phyloP scores from a whole-genome alignment of 2,888 invertebrate species.

The Macaria notata region DNA sequence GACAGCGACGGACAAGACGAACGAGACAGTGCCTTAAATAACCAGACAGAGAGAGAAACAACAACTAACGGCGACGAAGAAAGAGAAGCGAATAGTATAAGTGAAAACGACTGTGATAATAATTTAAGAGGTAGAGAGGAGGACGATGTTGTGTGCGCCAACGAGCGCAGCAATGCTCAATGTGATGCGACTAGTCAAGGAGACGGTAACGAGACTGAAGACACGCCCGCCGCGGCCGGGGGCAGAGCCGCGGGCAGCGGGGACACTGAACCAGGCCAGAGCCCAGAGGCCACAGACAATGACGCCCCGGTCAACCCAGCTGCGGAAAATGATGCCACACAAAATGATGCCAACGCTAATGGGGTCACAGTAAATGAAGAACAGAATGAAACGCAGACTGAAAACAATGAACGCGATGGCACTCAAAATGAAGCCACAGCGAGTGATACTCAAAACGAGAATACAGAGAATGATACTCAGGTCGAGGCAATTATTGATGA shows the following conservation, averaged over 20 bases:
- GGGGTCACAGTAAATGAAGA: neutral
- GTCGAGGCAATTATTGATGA: slow-evolving; percentile 3
- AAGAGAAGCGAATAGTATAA: slow-evolving; percentile 57
- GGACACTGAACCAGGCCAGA: neutral
- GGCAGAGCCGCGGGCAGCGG: no score
- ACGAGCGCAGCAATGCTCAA: slow-evolving; percentile 54
- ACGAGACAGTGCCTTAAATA: slow-evolving; percentile 28
- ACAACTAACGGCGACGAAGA: slow-evolving; percentile 22
- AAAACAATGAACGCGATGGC: neutral
- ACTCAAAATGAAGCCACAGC: neutral
- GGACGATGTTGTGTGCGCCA: slow-evolving; percentile 76
- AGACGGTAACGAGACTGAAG: slow-evolving; percentile 26
- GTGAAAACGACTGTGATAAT: slow-evolving; percentile 76
- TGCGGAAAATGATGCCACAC: neutral
- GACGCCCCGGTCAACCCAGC: neutral
- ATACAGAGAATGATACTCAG: neutral
- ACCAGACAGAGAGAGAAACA: slow-evolving; percentile 11
- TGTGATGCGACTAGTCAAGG: slow-evolving; percentile 59
- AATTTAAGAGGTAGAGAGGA: slow-evolving; percentile 74
- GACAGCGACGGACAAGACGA: slow-evolving; percentile 12
- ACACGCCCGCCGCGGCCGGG: neutral
- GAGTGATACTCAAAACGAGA: slow-evolving; percentile 1
- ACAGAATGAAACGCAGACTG: neutral
- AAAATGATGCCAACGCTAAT: neutral
- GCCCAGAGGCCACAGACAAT: neutral